Base-by-base conservation (phyloP, 2,888 invertebrate genomes). In the Drosophila stalkeri region DNA sequence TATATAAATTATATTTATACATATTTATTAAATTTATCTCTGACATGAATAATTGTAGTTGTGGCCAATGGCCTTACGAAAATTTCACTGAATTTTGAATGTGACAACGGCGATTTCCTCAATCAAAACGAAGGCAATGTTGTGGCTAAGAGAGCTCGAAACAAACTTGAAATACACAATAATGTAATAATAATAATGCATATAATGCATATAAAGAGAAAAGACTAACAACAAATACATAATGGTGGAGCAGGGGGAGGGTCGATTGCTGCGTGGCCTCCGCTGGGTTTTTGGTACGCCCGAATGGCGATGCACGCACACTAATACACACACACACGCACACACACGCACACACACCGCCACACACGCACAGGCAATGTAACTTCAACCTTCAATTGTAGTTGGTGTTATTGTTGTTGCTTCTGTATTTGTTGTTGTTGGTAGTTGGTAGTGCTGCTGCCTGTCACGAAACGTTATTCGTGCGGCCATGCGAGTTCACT, bases 391-490 rank as follows among this genome's bases (percentile, higher is more conserved):
- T 86, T 86, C 86, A 86, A 88, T 86, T 86, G 82, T 87, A 72
- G 89, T 82, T 82, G 77, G 63, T 72, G 72, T 51, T 74, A 61
- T n/a, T 49, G 60, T 1, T 18, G 18, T 4, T 18, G 41, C 11
- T 6, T 14, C 33, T 63, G 61, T 23, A 47, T 71, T 56, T 64
- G 59, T 37, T 54, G 72, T 59, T 64, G 79, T 52, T 68, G 79
- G 54, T 77, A 56, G 60, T 65, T 63, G 65, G 60, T 65, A 60
- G 65, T 72, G 78, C 55, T 52, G 82, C 77, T 74, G 77, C 77
- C 90, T 86, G 86, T 86, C 86, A 86, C 86, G 86, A 86, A 86
- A 90, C 90, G 90, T 86, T 90, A 90, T 90, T 90, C 91, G 91
- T 90, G 90, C 82, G 90, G 89, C 90, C 89, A 89, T 88, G 88